Evolutionary conservation across 2,113 vertebrate species (phyloP).

Genomic region (Recurvirostra avosetta): DNA sequence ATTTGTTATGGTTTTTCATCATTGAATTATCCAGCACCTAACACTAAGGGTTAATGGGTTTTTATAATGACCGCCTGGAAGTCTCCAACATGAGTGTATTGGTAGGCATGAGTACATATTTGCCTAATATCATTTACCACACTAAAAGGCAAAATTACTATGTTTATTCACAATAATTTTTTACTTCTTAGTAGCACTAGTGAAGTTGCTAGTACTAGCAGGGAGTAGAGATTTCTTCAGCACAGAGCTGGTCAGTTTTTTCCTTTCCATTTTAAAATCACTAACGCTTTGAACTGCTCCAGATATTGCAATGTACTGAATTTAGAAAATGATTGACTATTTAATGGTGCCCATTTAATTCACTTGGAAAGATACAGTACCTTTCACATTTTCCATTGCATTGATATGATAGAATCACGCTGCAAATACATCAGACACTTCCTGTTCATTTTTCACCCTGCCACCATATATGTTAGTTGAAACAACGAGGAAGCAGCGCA

Average conservation of each 20-base stretch:
- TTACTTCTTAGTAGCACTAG: not conserved
- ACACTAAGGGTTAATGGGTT: not conserved
- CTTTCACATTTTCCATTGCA: not conserved
- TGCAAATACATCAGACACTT: not conserved
- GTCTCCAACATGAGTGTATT: not conserved
- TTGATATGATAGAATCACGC: not conserved
- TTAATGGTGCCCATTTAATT: constrained; percentile 10
- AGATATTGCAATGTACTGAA: not conserved
- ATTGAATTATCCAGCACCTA: not conserved
- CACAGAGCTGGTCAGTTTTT: not conserved
- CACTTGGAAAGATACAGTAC: not conserved
- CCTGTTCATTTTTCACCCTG: not conserved
- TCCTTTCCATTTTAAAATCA: not conserved
- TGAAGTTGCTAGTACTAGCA: not conserved
- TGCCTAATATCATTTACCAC: not conserved
- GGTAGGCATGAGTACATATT: not conserved
- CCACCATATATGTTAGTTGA: not conserved
- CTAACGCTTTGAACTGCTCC: not conserved
- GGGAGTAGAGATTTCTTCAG: not conserved
- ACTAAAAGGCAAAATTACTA: not conserved
- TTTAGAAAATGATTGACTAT: constrained; percentile 3
- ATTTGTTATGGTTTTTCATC: not conserved
- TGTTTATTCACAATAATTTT: not conserved
- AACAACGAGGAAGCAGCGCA: not conserved
- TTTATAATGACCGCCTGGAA: not conserved